These are phyloP conservation scores for Eupithecia exiguata DNA, from an alignment of 2,888 invertebrate species.

Conservation along the genomic window DNA sequence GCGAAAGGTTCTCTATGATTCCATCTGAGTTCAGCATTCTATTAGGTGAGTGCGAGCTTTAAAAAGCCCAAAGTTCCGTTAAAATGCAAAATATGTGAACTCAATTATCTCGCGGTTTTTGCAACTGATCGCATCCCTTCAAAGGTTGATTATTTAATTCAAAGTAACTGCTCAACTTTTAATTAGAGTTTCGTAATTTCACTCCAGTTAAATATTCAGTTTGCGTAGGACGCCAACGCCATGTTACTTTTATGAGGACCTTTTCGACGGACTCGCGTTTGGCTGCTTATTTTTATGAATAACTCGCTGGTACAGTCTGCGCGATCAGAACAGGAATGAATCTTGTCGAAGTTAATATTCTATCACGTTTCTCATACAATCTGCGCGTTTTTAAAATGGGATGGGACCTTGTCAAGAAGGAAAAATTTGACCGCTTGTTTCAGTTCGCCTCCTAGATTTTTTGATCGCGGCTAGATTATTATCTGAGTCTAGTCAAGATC, in stretches of 20 bases:
- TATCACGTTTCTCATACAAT: neutral
- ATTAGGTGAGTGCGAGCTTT: too few relatives aligned
- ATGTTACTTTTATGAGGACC: conserved; percentile 10
- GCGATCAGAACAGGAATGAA: neutral
- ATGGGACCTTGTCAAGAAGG: neutral
- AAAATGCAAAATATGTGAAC: too few relatives aligned
- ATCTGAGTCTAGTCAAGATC: too few relatives aligned
- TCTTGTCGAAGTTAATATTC: neutral
- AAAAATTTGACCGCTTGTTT: too few relatives aligned
- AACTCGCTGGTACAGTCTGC: neutral
- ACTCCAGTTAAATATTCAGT: conserved; percentile 54
- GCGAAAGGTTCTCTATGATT: too few relatives aligned
- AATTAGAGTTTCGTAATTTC: conserved; percentile 56
- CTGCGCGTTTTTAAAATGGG: neutral
- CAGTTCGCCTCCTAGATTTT: too few relatives aligned
- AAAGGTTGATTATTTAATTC: conserved; percentile 55
- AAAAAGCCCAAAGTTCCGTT: too few relatives aligned
- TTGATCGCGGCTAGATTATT: too few relatives aligned
- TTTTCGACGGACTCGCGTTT: neutral
- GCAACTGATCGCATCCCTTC: conserved; percentile 34
- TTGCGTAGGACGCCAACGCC: conserved; percentile 32
- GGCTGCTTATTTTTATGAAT: neutral
- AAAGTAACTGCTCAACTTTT: conserved; percentile 56
- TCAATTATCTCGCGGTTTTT: neutral
- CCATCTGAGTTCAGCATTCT: too few relatives aligned